These are phyloP conservation scores for Ephialtes manifestator DNA, from an alignment of 2,888 invertebrate species.

Conservation along the genomic window DNA sequence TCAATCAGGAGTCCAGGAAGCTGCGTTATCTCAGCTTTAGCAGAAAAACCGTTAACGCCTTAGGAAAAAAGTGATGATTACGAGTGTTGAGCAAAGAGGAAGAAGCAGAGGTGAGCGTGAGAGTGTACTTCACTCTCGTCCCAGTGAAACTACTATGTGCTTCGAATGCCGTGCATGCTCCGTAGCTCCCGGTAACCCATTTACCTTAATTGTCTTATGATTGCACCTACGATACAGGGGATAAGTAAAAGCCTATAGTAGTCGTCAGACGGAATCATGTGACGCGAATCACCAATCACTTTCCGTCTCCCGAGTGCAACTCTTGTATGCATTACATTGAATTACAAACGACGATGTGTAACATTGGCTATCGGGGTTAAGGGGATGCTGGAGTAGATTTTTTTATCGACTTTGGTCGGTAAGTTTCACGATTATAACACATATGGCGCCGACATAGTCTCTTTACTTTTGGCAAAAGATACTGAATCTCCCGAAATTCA, in stretches of 20 bases:
- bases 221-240: conserved; percentile 42
- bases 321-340: not conserved
- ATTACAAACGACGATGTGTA: conserved; percentile 14
- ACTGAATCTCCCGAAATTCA: too few relatives aligned
- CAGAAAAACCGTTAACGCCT: conserved; percentile 8
- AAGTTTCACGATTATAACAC: too few relatives aligned
- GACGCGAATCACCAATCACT: conserved; percentile 41
- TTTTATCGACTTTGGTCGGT: too few relatives aligned
- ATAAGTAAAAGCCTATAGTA: conserved; percentile 34
- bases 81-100: not conserved
- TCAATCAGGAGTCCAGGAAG: not conserved
- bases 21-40: not conserved
- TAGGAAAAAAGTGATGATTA: conserved; percentile 6
- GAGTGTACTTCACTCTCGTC: conserved; percentile 6
- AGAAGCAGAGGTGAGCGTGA: conserved; percentile 8
- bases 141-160: conserved; percentile 27
- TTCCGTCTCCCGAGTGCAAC: not conserved
- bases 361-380: not conserved
- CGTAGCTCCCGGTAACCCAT: conserved; percentile 41
- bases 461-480: too few relatives aligned
- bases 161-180: conserved; percentile 14
- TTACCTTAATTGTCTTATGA: conserved; percentile 53
- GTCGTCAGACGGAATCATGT: conserved; percentile 5
- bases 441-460: too few relatives aligned
- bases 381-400: too few relatives aligned